Evolutionary conservation across 2,888 invertebrate genomes (phyloP).

Genomic region (Cephonodes hylas): DNA sequence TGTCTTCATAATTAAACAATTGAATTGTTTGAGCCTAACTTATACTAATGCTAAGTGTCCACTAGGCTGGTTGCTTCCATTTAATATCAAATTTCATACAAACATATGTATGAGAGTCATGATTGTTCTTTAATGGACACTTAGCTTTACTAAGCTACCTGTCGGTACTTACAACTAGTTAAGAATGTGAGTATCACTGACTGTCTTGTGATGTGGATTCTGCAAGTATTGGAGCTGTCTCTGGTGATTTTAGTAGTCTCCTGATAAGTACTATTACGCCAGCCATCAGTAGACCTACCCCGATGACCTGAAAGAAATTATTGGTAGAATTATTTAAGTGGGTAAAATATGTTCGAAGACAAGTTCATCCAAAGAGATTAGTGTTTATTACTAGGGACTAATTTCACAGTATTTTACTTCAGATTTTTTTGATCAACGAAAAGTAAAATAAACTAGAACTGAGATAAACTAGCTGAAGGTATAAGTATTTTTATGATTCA

Average conservation of each 20-base stretch:
- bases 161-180: no score
- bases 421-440: no score
- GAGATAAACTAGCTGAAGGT: no score
- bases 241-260: slow-evolving; percentile 48
- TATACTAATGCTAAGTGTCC: background rate
- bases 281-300: slow-evolving; percentile 46
- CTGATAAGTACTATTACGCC: slow-evolving; percentile 56
- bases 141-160: no score
- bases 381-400: no score
- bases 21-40: no score
- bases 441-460: no score
- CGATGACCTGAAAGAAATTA: slow-evolving; percentile 52
- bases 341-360: background rate
- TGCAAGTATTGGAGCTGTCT: slow-evolving; percentile 50
- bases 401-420: no score
- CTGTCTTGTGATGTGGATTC: slow-evolving; percentile 17
- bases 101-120: background rate
- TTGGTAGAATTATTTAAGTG: background rate
- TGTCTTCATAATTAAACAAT: no score
- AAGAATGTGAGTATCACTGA: background rate
- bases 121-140: background rate
- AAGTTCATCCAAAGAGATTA: background rate
- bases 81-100: background rate
- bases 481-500: no score
- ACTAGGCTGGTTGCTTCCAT: background rate